Percentiles rank a stretch among this genome's conserved stretches.
Conservation (phyloP, 2,888 invertebrate genomes). For the Girardia tigrina region DNA sequence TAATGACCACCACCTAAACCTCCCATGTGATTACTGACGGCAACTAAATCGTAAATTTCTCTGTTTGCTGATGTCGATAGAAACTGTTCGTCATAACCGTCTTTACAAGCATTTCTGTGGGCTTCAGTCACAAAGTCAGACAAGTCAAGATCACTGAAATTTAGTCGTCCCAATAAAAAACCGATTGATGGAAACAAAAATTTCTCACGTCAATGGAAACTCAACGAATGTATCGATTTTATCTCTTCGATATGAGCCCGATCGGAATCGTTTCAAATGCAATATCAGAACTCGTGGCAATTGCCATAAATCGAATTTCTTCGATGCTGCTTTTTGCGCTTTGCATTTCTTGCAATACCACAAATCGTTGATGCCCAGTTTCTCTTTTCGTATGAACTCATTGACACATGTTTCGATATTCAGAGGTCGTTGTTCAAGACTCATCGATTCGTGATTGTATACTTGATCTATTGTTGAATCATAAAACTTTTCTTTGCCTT, state of each 20-base stretch:
- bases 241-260: not conserved
- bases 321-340: conserved; percentile 33
- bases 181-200: no score
- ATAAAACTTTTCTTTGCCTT: no score
- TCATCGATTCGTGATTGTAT: no score
- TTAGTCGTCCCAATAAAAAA: no score
- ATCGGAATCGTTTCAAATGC: conserved; percentile 36
- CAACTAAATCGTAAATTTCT: conserved; percentile 35
- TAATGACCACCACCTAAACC: conserved; percentile 39
- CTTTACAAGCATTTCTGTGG: no score
- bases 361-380: conserved; percentile 25
- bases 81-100: no score
- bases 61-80: no score
- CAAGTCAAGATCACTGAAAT: no score
- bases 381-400: conserved; percentile 26
- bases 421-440: no score
- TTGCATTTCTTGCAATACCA: conserved; percentile 36
- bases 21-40: conserved; percentile 36
- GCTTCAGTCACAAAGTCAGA: no score
- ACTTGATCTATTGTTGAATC: no score
- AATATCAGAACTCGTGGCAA: conserved; percentile 31
- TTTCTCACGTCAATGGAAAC: conserved; percentile 35
- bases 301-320: conserved; percentile 35
- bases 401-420: no score
- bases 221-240: conserved; percentile 35